Base-by-base conservation (phyloP, 2,113 vertebrate genomes). In the Ceyx melanurus region DNA sequence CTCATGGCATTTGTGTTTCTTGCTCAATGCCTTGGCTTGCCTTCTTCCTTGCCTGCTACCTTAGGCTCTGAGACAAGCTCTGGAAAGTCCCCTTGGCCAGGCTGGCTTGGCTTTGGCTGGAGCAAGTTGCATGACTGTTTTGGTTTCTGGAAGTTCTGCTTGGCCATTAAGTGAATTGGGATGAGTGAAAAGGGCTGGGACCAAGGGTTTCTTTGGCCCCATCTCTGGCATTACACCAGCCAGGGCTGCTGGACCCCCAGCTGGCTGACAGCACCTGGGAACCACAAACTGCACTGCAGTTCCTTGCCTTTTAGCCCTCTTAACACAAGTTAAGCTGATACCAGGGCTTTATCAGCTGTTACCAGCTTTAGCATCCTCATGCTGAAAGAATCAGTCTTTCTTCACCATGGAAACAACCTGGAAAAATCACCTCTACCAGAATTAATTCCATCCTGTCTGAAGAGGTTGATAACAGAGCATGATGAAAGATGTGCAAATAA, bases 11-110 rank as follows among this genome's bases (percentile, higher is more conserved):
- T 88, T 92, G 4, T 3, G 14, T 43, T 79, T 88, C 76, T 95
- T 96, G 88, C 90, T 64, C 82, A 93, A 92, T 58, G 33, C 10
- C 40, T 95, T 92, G 92, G 94, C 91, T 93, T 13, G 3, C 13
- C 9, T 76, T 37, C 42, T 67, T 62, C 54, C 37, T 53, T 0
- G 8, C 37, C 37, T 79, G 33, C 28, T 23, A 50, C 15, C n/a
- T 79, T 66, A 17, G 46, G 43, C 81, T 82, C 71, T 1, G 5
- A 62, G 46, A 37, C 66, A 84, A 93, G 54, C 54, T 57, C 70
- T 73, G 91, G 91, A 85, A 95, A 95, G 84, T 87, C 87, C 95
- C 94, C 8, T 89, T 89, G 81, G 61, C 58, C 26, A 46, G 50
- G 19, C 20, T 2, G 29, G 5, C 42, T 75, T 78, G 78, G 58